Conservation (phyloP, 2,888 invertebrate genomes). For the Oligia latruncula region DNA sequence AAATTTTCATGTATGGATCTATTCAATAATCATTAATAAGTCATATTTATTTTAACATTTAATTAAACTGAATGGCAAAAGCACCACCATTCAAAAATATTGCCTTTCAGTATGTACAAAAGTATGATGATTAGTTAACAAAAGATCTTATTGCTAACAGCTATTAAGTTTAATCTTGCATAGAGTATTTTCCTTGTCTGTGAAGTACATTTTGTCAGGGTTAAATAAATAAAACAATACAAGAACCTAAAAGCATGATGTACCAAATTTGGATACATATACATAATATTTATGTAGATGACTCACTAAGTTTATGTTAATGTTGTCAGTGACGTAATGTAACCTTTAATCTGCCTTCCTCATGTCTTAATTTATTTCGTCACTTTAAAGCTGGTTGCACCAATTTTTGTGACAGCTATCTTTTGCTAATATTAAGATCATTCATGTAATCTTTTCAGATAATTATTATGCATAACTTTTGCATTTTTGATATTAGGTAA, state of each 20-base stretch:
- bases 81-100: neutral
- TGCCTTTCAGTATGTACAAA: neutral
- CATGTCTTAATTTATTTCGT: constrained; percentile 53
- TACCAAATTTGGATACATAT: constrained; percentile 44
- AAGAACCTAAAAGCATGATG: constrained; percentile 32
- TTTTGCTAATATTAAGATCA: constrained; percentile 27
- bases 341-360: constrained; percentile 59
- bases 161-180: constrained; percentile 9
- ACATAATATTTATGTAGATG: constrained; percentile 49
- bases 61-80: neutral
- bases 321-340: constrained; percentile 63
- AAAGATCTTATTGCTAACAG: neutral
- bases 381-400: constrained; percentile 41
- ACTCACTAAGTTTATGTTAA: constrained; percentile 60
- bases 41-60: neutral
- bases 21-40: neutral
- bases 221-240: constrained; percentile 48
- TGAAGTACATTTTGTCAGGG: constrained; percentile 49
- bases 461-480: constrained; percentile 12
- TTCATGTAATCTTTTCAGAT: constrained; percentile 1
- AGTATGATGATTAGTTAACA: constrained; percentile 7
- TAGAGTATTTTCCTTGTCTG: constrained; percentile 11
- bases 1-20: neutral
- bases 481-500: neutral
- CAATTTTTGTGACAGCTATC: constrained; percentile 43